phyloP scores from a whole-genome alignment of 2,113 vertebrate species.

The Lagopus muta region DNA sequence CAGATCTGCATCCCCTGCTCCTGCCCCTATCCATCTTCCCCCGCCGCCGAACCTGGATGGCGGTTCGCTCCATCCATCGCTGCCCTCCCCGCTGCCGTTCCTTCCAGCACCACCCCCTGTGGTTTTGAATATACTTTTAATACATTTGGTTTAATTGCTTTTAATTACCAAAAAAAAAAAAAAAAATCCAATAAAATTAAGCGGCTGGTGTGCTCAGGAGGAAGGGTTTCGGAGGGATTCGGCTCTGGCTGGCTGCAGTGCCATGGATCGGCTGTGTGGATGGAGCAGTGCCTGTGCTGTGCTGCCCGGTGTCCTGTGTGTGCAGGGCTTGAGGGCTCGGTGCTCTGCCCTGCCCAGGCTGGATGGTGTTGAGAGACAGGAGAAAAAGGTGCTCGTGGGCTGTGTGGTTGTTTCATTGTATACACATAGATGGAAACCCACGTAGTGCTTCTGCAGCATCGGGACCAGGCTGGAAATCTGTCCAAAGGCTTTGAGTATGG shows the following conservation, averaged over 20 bases:
- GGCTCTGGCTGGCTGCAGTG: background rate
- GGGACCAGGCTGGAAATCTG: conserved; percentile 15
- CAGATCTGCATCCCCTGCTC: background rate
- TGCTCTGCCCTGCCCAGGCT: background rate
- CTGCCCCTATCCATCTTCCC: background rate
- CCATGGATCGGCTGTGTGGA: rapidly evolving
- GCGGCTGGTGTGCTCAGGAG: background rate
- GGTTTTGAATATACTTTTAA: background rate
- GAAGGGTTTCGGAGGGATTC: background rate
- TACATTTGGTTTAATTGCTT: background rate
- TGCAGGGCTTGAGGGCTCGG: rapidly evolving
- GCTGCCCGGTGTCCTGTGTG: background rate
- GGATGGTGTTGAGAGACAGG: background rate
- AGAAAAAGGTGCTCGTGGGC: background rate
- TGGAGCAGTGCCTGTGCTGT: background rate
- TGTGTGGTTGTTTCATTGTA: rapidly evolving
- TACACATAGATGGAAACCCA: rapidly evolving
- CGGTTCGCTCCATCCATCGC: too few species aligned
- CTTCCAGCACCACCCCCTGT: background rate
- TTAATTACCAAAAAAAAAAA: background rate
- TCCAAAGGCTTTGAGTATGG: conserved; percentile 4
- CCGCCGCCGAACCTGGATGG: rapidly evolving
- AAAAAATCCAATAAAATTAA: background rate
- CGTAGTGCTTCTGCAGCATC: background rate
- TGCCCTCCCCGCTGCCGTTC: background rate